phyloP scores from a whole-genome alignment of 2,888 invertebrate species.

The Odontocolon sp. region DNA sequence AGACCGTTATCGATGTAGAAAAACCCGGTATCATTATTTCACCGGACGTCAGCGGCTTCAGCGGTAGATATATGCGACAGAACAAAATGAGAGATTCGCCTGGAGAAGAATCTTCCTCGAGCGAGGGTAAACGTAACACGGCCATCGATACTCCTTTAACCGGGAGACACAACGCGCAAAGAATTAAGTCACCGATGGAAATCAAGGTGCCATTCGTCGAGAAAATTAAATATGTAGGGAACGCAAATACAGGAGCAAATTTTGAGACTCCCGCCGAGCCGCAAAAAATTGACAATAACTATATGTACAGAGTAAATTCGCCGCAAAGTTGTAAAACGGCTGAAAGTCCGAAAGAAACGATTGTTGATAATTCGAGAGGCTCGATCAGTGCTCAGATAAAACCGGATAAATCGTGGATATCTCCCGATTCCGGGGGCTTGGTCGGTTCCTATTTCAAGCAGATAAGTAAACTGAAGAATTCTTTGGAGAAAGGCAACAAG shows the following conservation, averaged over 20 bases:
- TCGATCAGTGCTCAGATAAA: slow-evolving; percentile 45
- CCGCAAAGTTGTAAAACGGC: slow-evolving; percentile 52
- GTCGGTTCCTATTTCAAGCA: slow-evolving; percentile 76
- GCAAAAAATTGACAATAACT: slow-evolving; percentile 70
- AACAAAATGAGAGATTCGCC: slow-evolving; percentile 60
- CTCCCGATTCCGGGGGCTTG: slow-evolving; percentile 69
- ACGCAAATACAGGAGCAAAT: slow-evolving; percentile 58
- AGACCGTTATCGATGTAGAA: slow-evolving; percentile 60
- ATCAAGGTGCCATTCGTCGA: slow-evolving; percentile 63
- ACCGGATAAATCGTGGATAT: slow-evolving; percentile 69
- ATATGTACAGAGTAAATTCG: slow-evolving; percentile 68
- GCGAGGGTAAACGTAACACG: slow-evolving; percentile 36
- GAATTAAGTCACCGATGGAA: slow-evolving; percentile 27
- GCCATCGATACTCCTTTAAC: slow-evolving; percentile 22
- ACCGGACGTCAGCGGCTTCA: slow-evolving; percentile 68
- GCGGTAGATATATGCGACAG: slow-evolving; percentile 68
- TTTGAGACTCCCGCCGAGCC: slow-evolving; percentile 65
- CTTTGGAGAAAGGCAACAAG: slow-evolving; percentile 71
- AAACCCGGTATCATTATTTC: slow-evolving; percentile 68
- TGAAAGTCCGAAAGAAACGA: slow-evolving; percentile 58
- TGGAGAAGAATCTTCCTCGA: slow-evolving; percentile 8
- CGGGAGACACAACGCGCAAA: slow-evolving; percentile 30
- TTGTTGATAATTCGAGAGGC: slow-evolving; percentile 41
- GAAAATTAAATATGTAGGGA: slow-evolving; percentile 75
- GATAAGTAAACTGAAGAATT: slow-evolving; percentile 72